phyloP scores from a whole-genome alignment of 2,888 invertebrate species.

The Furcula furcula region DNA sequence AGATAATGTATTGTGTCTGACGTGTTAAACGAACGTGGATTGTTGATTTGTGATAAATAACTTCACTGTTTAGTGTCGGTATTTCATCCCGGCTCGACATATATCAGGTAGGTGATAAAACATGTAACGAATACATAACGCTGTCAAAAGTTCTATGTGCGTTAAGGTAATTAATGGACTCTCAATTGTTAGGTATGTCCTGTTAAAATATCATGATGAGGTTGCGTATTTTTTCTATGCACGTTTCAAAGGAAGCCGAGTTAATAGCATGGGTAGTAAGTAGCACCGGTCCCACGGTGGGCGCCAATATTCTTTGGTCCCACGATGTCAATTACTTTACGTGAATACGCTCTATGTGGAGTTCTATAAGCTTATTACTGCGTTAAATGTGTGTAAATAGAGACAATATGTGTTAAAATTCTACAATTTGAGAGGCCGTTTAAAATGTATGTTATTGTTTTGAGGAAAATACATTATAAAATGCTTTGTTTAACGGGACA shows the following conservation, averaged over 20 bases:
- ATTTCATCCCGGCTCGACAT: no score
- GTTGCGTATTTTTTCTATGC: constrained; percentile 34
- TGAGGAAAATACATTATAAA: constrained; percentile 21
- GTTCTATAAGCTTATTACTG: constrained; percentile 11
- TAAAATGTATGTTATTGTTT: constrained; percentile 25
- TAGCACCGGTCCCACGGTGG: constrained; percentile 32
- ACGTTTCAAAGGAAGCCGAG: constrained; percentile 37
- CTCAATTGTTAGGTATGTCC: constrained; percentile 26
- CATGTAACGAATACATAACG: constrained; percentile 10
- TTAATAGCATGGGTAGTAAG: constrained; percentile 34
- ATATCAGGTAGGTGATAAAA: constrained; percentile 39
- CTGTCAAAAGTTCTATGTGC: constrained; percentile 16
- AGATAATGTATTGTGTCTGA: constrained; percentile 48
- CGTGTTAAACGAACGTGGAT: constrained; percentile 46
- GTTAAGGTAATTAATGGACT: constrained; percentile 24
- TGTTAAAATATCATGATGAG: constrained; percentile 33
- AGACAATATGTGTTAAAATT: constrained; percentile 12
- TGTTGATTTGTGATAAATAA: constrained; percentile 31
- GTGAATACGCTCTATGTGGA: constrained; percentile 6
- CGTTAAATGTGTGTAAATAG: constrained; percentile 12
- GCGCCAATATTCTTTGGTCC: constrained; percentile 36
- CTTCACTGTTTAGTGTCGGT: constrained; percentile 27
- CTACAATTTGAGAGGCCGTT: constrained; percentile 13
- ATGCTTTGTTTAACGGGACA: constrained; percentile 39
- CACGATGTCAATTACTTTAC: constrained; percentile 29